These are phyloP conservation scores for Caretta caretta DNA, from an alignment of 2,113 vertebrate genomes.

Conservation along the genomic window DNA sequence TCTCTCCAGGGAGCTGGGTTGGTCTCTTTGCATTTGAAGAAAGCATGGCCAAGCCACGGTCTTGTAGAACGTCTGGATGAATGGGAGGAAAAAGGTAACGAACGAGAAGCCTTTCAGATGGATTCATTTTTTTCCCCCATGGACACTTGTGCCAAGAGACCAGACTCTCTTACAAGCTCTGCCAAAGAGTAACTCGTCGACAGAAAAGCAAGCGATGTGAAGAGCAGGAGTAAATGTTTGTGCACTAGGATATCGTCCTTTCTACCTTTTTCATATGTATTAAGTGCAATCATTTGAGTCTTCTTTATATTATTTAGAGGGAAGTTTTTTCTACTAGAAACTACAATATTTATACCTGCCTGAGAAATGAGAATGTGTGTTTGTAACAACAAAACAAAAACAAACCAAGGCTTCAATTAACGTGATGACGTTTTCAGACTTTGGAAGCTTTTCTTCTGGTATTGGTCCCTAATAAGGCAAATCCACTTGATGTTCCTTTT, in stretches of 20 bases:
- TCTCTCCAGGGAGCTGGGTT: constrained; percentile 11
- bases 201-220: constrained; percentile 74
- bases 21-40: constrained; percentile 16
- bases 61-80: constrained; percentile 75
- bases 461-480: neutral
- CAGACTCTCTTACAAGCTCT: constrained; percentile 81
- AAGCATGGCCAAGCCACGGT: constrained; percentile 63
- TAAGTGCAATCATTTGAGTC: constrained; percentile 89
- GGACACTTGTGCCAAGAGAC: constrained; percentile 70
- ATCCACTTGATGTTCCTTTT: neutral
- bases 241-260: constrained; percentile 85
- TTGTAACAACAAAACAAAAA: constrained; percentile 63
- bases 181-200: constrained; percentile 83
- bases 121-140: neutral
- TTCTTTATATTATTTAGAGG: constrained; percentile 83
- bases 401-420: constrained; percentile 39
- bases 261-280: constrained; percentile 83
- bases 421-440: constrained; percentile 29
- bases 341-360: constrained; percentile 86
- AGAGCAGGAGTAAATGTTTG: constrained; percentile 77
- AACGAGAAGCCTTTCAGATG: constrained; percentile 55
- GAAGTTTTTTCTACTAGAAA: constrained; percentile 78
- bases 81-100: constrained; percentile 43
- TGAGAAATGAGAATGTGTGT: constrained; percentile 75
- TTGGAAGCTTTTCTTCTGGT: constrained; percentile 31